Conservation (phyloP, 53 echinoderm and acorn worm genomes). For the Mesocentrotus franciscanus region DNA sequence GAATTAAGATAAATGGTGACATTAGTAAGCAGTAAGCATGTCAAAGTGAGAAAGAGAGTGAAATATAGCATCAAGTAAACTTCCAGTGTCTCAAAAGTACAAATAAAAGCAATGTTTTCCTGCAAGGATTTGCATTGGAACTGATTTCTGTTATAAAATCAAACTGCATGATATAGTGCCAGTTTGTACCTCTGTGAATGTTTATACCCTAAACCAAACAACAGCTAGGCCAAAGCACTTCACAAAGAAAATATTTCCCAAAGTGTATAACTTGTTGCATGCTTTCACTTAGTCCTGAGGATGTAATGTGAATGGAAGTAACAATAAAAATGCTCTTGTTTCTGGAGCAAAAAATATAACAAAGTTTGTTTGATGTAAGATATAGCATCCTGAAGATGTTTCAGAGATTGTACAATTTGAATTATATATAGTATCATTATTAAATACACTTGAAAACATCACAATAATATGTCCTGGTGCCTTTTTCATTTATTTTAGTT, state of each 20-base stretch:
- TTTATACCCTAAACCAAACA: not conserved
- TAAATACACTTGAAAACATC: conserved; percentile 9
- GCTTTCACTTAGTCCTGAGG: not conserved
- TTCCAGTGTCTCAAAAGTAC: too few species aligned
- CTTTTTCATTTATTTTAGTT: not conserved
- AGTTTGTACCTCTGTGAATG: too few species aligned
- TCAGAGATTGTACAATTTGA: conserved; percentile 1
- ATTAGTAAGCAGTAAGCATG: too few species aligned
- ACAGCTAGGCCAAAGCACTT: not conserved
- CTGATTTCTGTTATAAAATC: too few species aligned
- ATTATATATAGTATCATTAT: conserved; percentile 4
- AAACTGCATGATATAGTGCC: too few species aligned
- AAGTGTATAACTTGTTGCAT: not conserved
- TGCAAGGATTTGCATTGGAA: too few species aligned
- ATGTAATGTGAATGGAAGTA: not conserved
- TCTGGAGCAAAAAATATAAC: not conserved
- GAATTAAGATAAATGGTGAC: too few species aligned
- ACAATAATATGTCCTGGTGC: not conserved
- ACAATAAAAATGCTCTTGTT: not conserved
- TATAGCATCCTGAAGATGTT: not conserved
- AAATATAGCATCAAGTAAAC: too few species aligned
- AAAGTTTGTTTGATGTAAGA: not conserved
- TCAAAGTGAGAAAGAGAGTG: too few species aligned
- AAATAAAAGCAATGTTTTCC: too few species aligned
- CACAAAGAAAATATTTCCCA: not conserved